A percentile compares a stretch with the other conserved stretches of the same genome.
phyloP scores from a whole-genome alignment of 2,113 vertebrate genomes.

The Pipa parva region DNA sequence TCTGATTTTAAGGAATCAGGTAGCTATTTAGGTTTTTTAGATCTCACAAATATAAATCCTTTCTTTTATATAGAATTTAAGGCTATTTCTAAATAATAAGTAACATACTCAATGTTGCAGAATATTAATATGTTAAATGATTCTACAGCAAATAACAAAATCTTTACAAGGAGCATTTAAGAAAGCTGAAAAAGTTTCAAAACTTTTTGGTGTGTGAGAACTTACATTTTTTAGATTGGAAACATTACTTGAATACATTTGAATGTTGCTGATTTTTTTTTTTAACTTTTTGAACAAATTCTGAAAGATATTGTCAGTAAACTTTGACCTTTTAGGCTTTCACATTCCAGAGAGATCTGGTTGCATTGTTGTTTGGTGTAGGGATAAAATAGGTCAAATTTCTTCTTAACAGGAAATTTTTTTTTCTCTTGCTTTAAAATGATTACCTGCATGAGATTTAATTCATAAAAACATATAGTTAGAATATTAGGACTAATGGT shows the following conservation, averaged over 20 bases:
- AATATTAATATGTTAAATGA: no score
- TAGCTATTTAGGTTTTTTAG: no score
- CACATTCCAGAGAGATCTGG: conserved; percentile 27
- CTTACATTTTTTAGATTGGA: no score
- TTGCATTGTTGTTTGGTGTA: conserved; percentile 11
- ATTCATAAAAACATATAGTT: no score
- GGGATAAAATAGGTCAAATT: conserved; percentile 13
- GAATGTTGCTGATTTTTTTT: not conserved
- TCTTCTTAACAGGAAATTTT: conserved; percentile 29
- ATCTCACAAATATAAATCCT: no score
- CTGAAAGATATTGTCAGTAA: conserved; percentile 1
- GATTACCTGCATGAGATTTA: conserved; percentile 10
- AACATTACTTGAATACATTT: no score
- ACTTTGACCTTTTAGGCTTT: conserved; percentile 12
- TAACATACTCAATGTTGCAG: no score
- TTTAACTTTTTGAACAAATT: not conserved
- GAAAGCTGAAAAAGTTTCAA: not conserved
- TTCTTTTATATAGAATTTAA: no score
- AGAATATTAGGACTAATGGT: no score
- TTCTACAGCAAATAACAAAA: not conserved
- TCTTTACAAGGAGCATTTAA: not conserved
- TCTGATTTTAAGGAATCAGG: no score
- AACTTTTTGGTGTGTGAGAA: no score
- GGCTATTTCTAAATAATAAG: no score
- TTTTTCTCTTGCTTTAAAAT: not conserved